These are phyloP conservation scores for Periphyllus acericola DNA, from an alignment of 2,888 invertebrate genomes.

Conservation along the genomic window DNA sequence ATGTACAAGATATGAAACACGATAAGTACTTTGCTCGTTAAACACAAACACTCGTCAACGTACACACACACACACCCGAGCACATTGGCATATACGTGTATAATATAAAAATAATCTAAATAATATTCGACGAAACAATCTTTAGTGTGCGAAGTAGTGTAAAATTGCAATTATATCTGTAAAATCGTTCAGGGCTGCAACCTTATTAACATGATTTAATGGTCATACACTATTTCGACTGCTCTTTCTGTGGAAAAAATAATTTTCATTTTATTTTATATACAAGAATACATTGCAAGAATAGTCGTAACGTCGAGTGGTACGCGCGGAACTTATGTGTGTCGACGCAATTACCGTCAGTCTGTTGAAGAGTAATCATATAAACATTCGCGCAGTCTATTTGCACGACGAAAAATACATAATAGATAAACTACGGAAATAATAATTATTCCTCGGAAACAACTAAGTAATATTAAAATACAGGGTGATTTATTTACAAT, in stretches of 20 bases:
- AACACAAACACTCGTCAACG: background rate
- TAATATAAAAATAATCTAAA: background rate
- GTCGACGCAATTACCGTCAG: background rate
- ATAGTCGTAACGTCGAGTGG: background rate
- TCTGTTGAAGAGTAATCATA: background rate
- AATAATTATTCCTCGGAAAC: background rate
- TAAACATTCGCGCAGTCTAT: background rate
- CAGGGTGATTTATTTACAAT: too few species aligned
- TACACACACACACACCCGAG: background rate
- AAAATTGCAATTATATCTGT: background rate
- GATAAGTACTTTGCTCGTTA: slow-evolving; percentile 55
- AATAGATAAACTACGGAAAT: background rate
- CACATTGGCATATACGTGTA: background rate
- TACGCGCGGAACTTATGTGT: background rate
- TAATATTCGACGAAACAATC: too few species aligned
- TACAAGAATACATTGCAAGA: background rate
- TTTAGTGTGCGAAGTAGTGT: background rate
- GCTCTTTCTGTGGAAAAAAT: background rate
- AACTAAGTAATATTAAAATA: too few species aligned
- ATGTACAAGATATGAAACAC: background rate
- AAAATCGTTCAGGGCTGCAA: background rate
- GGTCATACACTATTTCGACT: background rate
- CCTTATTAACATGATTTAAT: background rate
- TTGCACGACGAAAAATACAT: background rate
- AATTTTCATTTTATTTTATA: background rate